A percentile compares a stretch with the other conserved stretches of the same genome.
phyloP scores from a whole-genome alignment of 2,888 invertebrate species.

The Himalopsyche tibetana region DNA sequence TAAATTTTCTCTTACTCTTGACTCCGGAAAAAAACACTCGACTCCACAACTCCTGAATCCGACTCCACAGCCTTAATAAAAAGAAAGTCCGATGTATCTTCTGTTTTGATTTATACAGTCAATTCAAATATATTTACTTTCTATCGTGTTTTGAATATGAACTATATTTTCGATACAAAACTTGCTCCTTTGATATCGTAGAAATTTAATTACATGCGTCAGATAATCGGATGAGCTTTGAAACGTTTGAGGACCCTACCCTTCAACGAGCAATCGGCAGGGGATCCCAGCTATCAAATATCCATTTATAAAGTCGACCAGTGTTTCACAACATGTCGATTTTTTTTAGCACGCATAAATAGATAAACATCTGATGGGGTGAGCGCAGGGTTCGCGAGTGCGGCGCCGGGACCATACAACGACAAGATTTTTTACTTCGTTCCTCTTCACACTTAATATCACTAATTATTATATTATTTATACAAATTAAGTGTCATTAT shows the following conservation, averaged over 20 bases:
- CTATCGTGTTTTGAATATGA: not conserved
- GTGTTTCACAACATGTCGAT: constrained; percentile 63
- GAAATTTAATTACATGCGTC: constrained; percentile 2
- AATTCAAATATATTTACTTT: not conserved
- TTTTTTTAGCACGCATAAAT: constrained; percentile 63
- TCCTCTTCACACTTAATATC: too few relatives aligned
- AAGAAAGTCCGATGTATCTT: too few relatives aligned
- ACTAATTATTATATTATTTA: too few relatives aligned
- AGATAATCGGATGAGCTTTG: constrained; percentile 1
- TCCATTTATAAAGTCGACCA: constrained; percentile 65
- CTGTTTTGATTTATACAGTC: too few relatives aligned
- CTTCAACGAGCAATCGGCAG: constrained; percentile 15
- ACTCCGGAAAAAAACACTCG: too few relatives aligned
- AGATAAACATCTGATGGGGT: constrained; percentile 58
- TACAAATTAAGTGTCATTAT: too few relatives aligned
- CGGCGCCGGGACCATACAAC: not conserved
- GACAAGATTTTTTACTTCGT: not conserved
- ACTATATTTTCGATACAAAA: not conserved
- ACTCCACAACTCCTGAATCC: too few relatives aligned
- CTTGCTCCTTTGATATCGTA: not conserved
- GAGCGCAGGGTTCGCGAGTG: not conserved
- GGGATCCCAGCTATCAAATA: constrained; percentile 60
- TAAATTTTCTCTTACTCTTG: too few relatives aligned
- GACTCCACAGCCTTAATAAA: too few relatives aligned
- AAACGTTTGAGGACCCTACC: constrained; percentile 29